These are phyloP conservation scores for Phenganax marumi DNA, from an alignment of 92 coral and sea anemone genomes.

Conservation along the genomic window DNA sequence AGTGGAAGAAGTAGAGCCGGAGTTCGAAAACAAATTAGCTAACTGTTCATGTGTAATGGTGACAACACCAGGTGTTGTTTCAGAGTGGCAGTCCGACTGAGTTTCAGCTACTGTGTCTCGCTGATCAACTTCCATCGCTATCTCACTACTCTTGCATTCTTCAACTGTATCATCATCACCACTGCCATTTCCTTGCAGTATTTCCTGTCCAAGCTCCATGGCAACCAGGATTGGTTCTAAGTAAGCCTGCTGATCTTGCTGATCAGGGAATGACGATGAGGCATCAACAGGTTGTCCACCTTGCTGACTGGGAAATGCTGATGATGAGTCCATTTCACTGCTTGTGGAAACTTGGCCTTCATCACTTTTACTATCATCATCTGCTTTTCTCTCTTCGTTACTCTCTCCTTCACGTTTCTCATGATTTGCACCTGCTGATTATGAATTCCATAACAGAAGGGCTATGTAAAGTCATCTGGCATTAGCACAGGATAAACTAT, in stretches of 20 bases:
- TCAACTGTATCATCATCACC: slow-evolving; percentile 36
- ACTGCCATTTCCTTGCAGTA: slow-evolving; percentile 49
- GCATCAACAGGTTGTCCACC: background rate
- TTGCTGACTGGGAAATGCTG: slow-evolving; percentile 50
- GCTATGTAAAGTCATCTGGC: too few species aligned
- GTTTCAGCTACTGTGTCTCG: background rate
- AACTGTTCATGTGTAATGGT: slow-evolving; percentile 43
- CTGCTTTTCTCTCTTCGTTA: slow-evolving; percentile 45
- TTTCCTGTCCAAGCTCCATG: slow-evolving; percentile 98
- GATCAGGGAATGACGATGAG: slow-evolving; percentile 23
- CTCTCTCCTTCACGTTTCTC: slow-evolving; percentile 20
- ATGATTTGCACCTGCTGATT: slow-evolving; percentile 2
- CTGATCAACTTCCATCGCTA: slow-evolving; percentile 1
- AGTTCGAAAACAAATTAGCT: slow-evolving; percentile 40
- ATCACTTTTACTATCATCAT: slow-evolving; percentile 53
- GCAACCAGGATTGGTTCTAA: slow-evolving; percentile 96
- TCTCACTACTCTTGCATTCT: slow-evolving; percentile 15
- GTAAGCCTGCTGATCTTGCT: slow-evolving; percentile 91
- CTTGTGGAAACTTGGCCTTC: slow-evolving; percentile 51
- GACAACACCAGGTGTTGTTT: slow-evolving; percentile 20
- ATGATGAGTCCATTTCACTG: slow-evolving; percentile 59
- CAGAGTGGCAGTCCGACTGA: slow-evolving; percentile 15
- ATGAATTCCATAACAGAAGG: too few species aligned
- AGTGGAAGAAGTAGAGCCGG: slow-evolving; percentile 4
- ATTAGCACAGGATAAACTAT: too few species aligned